Evolutionary conservation across 2,113 vertebrate species (phyloP), one percentile per base, ranked within the genome.

Genomic region (Corythoichthys intestinalis): DNA sequence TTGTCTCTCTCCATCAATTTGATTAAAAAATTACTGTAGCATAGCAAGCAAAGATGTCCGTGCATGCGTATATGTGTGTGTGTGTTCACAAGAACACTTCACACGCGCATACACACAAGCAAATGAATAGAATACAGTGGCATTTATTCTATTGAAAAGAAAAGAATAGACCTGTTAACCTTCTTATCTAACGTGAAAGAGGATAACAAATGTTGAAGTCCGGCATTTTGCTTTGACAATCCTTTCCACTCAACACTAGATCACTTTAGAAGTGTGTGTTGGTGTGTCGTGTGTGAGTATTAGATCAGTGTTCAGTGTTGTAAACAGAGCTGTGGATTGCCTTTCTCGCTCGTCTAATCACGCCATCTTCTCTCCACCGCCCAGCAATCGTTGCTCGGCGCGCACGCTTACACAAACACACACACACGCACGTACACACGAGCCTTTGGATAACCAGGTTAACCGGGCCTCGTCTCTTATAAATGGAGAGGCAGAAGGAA

Each of bases 11-110:
- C 94, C 94, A 95, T 96, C 95, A 95, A 97, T 97, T 96, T 96
- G 94, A 98, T 97, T 96, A 96, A 96, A 95, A 97, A 96, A 97
- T 95, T 94, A 96, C 94, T 96, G 95, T 96, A 96, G 90, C 94
- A 94, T 95, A 91, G 91, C 94, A 91, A 94, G 91, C 91, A 92
- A 92, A 94, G 78, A 71, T 91, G 93, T 91, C 92, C 92, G 92
- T 91, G 87, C 90, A 91, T 92, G 91, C 91, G 91, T 72, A 91
- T 87, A 69, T 91, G 92, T 92, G 87, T 89, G 87, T 89, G 92
- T 91, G 91, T 70, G 91, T 87, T 73, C 90, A 92, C 91, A 91
- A 93, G 86, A 47, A 57, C 65, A 74, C 62, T 20, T 13, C 54
- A 37, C 53, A 49, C 35, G 28, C 15, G 39, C 39, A 52, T 52